Percentiles rank a stretch among this genome's conserved stretches.
These are phyloP conservation scores for Limenitis camilla DNA, from an alignment of 2,888 invertebrate genomes.

Conservation along the genomic window DNA sequence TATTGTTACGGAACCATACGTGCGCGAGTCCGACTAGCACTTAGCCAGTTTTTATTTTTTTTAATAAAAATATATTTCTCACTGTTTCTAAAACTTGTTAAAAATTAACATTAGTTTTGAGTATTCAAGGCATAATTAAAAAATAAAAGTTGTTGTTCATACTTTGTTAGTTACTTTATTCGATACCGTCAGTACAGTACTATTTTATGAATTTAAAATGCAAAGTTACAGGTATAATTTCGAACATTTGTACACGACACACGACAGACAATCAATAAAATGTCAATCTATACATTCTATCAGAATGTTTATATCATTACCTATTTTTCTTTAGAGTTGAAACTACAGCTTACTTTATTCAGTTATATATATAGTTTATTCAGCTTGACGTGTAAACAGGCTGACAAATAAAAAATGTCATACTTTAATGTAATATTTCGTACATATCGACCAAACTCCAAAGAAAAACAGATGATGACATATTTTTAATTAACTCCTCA, in stretches of 20 bases:
- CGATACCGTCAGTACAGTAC: constrained; percentile 62
- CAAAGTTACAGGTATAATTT: constrained; percentile 61
- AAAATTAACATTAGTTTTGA: too few relatives aligned
- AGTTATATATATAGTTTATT: too few relatives aligned
- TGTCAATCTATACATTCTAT: constrained; percentile 10
- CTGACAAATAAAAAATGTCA: too few relatives aligned
- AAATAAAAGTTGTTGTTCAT: constrained; percentile 26
- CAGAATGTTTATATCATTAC: constrained; percentile 1
- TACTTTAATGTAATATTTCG: too few relatives aligned
- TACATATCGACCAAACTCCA: neutral
- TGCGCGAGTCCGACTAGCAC: too few relatives aligned
- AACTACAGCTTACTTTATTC: constrained; percentile 1
- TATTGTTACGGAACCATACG: too few relatives aligned
- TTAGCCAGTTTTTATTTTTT: too few relatives aligned
- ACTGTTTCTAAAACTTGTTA: too few relatives aligned
- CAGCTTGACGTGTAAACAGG: too few relatives aligned
- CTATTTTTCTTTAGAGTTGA: constrained; percentile 14
- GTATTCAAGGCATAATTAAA: too few relatives aligned
- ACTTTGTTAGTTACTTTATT: constrained; percentile 61
- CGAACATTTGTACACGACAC: constrained; percentile 65
- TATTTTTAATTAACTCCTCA: neutral
- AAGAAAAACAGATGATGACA: neutral
- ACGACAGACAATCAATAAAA: constrained; percentile 22
- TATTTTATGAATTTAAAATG: constrained; percentile 63
- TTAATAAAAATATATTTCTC: too few relatives aligned